Evolutionary conservation across 1,140 invertebrate species (phyloP).

Genomic region (Euglossa dilemma): DNA sequence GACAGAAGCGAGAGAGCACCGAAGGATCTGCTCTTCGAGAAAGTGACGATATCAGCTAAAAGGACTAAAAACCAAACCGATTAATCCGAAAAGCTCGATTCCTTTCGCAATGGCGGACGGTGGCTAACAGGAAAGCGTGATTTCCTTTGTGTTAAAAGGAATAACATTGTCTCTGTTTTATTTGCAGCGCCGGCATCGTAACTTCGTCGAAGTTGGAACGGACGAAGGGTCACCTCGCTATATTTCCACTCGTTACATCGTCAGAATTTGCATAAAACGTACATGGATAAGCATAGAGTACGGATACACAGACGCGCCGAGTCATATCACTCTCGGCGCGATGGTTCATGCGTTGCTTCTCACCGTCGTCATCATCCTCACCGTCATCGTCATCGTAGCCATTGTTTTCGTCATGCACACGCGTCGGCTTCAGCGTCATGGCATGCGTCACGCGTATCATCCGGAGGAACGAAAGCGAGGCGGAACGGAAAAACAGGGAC

Average conservation of each 20-base stretch:
- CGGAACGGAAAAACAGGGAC: background rate
- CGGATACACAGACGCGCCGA: conserved; percentile 10
- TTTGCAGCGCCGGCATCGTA: conserved; percentile 74
- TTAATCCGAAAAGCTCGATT: background rate
- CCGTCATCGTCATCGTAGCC: conserved; percentile 19
- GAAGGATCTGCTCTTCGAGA: no score
- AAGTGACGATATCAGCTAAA: conserved; percentile 3
- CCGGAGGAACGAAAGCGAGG: background rate
- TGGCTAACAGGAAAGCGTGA: background rate
- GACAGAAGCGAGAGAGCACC: background rate
- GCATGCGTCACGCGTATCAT: background rate
- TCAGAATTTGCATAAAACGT: conserved; percentile 64
- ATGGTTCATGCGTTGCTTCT: conserved; percentile 34
- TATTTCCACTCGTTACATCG: conserved; percentile 65
- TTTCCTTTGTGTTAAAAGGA: background rate
- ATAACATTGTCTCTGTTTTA: conserved; percentile 18
- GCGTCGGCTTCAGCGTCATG: conserved; percentile 20
- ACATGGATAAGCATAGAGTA: conserved; percentile 37
- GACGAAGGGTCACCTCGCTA: conserved; percentile 57
- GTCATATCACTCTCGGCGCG: background rate
- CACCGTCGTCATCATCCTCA: conserved; percentile 51
- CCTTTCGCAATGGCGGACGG: background rate
- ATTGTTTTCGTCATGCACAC: conserved; percentile 18
- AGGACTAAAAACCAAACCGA: conserved; percentile 24
- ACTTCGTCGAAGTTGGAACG: conserved; percentile 55